These are phyloP conservation scores for Stratiomys singularior DNA, from an alignment of 2,888 invertebrate genomes.

Conservation along the genomic window DNA sequence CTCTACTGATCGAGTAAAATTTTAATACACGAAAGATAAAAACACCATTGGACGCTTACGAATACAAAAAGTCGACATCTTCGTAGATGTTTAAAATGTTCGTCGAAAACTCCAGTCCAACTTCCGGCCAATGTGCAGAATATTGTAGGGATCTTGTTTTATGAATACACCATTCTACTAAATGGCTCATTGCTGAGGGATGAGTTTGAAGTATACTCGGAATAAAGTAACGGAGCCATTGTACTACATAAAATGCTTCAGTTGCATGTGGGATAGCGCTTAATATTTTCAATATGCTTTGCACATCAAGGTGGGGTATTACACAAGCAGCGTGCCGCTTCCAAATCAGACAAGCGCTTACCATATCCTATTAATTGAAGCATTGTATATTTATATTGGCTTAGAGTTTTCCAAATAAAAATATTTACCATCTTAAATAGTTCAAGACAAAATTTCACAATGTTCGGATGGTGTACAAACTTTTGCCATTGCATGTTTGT, in stretches of 20 bases:
- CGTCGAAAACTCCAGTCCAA: slow-evolving; percentile 63
- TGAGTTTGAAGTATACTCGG: slow-evolving; percentile 61
- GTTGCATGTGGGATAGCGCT: slow-evolving; percentile 60
- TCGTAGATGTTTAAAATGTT: slow-evolving; percentile 62
- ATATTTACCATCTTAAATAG: slow-evolving; percentile 57
- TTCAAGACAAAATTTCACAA: slow-evolving; percentile 59
- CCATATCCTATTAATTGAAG: slow-evolving; percentile 56
- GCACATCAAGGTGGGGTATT: slow-evolving; percentile 58
- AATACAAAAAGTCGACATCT: slow-evolving; percentile 61
- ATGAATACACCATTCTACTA: slow-evolving; percentile 63
- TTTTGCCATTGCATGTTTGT: slow-evolving; percentile 63
- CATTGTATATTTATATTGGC: not conserved
- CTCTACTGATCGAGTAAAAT: slow-evolving; percentile 54
- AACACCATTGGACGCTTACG: slow-evolving; percentile 55
- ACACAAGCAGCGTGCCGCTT: slow-evolving; percentile 62
- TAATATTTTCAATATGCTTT: slow-evolving; percentile 59
- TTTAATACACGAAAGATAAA: not conserved
- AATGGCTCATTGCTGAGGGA: slow-evolving; percentile 61
- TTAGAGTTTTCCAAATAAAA: not conserved
- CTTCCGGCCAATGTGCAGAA: slow-evolving; percentile 63
- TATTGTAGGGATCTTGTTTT: slow-evolving; percentile 62
- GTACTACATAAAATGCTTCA: slow-evolving; percentile 61
- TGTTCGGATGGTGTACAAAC: slow-evolving; percentile 62
- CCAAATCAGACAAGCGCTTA: slow-evolving; percentile 63
- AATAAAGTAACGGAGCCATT: slow-evolving; percentile 63